Conservation (phyloP, 2,113 vertebrate genomes). For the Upupa epops region DNA sequence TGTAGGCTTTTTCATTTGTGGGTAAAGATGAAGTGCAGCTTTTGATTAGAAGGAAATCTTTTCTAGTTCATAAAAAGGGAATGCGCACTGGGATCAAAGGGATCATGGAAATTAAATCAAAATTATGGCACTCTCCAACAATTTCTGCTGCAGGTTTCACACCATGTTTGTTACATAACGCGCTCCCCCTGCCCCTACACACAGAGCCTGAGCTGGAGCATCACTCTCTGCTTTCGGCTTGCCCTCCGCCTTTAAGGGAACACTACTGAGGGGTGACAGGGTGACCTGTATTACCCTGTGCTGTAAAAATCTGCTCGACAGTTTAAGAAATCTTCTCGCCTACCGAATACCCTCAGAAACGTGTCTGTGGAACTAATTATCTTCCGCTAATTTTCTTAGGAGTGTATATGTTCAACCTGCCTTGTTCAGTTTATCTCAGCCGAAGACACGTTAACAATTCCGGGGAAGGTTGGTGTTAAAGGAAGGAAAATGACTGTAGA, state of each 20-base stretch:
- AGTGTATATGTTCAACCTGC: slow-evolving; percentile 37
- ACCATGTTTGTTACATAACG: slow-evolving; percentile 4
- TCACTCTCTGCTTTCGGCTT: slow-evolving; percentile 6
- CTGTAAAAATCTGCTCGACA: neutral
- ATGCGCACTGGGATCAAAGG: slow-evolving; percentile 44
- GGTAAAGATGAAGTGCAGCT: slow-evolving; percentile 51
- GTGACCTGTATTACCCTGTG: neutral
- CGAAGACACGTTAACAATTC: slow-evolving; percentile 72
- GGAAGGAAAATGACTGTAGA: slow-evolving; percentile 80
- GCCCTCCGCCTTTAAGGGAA: slow-evolving; percentile 2
- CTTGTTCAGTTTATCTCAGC: slow-evolving; percentile 65
- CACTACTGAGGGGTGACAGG: neutral
- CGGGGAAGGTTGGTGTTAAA: slow-evolving; percentile 72
- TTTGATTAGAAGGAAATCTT: slow-evolving; percentile 70
- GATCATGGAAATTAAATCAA: slow-evolving; percentile 65
- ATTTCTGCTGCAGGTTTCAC: slow-evolving; percentile 50
- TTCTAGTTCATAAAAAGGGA: slow-evolving; percentile 49
- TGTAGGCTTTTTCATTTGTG: slow-evolving; percentile 56
- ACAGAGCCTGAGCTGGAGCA: slow-evolving; percentile 39
- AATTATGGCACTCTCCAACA: slow-evolving; percentile 56
- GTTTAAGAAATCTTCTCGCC: neutral
- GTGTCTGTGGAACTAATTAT: slow-evolving; percentile 19
- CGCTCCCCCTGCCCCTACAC: neutral
- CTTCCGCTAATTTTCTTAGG: slow-evolving; percentile 33
- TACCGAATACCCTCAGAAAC: neutral